These are phyloP conservation scores for Drosophila ochracea DNA, from an alignment of 2,888 invertebrate species.

Conservation along the genomic window DNA sequence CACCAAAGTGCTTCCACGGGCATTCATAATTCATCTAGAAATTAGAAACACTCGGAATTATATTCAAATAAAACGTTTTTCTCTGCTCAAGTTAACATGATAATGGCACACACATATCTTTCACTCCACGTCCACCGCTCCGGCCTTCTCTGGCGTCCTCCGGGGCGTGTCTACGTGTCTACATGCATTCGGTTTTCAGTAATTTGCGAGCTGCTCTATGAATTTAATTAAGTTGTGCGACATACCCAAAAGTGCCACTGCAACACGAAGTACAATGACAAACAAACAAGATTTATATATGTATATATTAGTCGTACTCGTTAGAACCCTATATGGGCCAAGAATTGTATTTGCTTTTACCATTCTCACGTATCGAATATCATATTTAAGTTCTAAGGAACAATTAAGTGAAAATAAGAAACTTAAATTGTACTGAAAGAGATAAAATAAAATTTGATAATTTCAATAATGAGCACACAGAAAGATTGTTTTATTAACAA, in stretches of 20 bases:
- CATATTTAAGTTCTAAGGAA: background rate
- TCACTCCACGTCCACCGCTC: constrained; percentile 4
- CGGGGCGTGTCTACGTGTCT: constrained; percentile 47
- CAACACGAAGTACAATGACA: constrained; percentile 30
- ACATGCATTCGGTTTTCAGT: constrained; percentile 32
- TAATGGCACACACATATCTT: constrained; percentile 24
- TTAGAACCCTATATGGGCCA: background rate
- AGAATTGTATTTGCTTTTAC: background rate
- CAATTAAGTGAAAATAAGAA: too few relatives aligned
- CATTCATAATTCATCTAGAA: constrained; percentile 56
- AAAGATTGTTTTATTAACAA: background rate
- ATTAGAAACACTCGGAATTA: constrained; percentile 80
- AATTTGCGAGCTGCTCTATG: constrained; percentile 49
- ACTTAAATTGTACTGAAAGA: background rate
- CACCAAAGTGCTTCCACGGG: constrained; percentile 21
- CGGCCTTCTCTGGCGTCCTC: constrained; percentile 3
- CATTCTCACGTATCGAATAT: background rate
- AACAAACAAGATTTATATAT: constrained; percentile 40
- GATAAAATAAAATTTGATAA: background rate
- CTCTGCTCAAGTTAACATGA: constrained; percentile 24
- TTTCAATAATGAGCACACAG: background rate
- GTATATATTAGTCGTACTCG: background rate
- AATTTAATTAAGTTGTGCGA: constrained; percentile 76
- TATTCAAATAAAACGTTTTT: constrained; percentile 75
- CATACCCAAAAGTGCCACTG: constrained; percentile 54